Evolutionary conservation across 2,888 invertebrate species (phyloP), one percentile per base, ranked within the genome.

Genomic region (Phaedon cochleariae): DNA sequence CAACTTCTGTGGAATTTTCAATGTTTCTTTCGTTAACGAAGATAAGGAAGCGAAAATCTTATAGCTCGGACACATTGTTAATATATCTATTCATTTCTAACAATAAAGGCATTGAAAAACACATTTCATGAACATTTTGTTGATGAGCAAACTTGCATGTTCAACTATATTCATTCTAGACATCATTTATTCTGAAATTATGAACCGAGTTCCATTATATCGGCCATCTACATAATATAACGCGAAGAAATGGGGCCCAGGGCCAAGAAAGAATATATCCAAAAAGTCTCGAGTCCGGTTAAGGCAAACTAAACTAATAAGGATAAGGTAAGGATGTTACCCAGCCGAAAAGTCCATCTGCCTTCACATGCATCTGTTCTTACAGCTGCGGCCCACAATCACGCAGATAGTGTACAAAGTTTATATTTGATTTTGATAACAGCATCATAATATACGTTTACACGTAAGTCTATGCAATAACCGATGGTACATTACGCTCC

Each of bases 321-420:
- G 69, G 69, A 69, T 69, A 69, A 69, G 62, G 69, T 69, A 64
- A 69, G 69, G 69, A 69, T 66, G 69, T 69, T 68, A 65, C 31
- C 60, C 62, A 69, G 65, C 63, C 62, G 6, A 41, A 52, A 67
- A 65, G 76, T 77, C 77, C 79, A 79, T 77, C 77, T 79, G 76
- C 77, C 73, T 75, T 73, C 70, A 65, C 71, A 73, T 65, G 76
- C 77, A 79, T 79, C 80, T 78, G 79, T 78, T 77, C 76, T 69
- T 77, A 78, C 80, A 80, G 79, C 80, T 80, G 80, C 80, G 64
- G 73, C 37, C 17, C 73, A 77, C 77, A 78, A 79, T 79, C 79
- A 77, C 76, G 77, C 73, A 77, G 76, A 78, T 77, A 79, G 67
- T 68, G 65, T 73, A 73, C 71, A 69, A 73, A 73, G 68, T 70